Evolutionary conservation across 2,113 vertebrate species (phyloP), one percentile per base, ranked within the genome.

Genomic region (Orthonyx spaldingii): DNA sequence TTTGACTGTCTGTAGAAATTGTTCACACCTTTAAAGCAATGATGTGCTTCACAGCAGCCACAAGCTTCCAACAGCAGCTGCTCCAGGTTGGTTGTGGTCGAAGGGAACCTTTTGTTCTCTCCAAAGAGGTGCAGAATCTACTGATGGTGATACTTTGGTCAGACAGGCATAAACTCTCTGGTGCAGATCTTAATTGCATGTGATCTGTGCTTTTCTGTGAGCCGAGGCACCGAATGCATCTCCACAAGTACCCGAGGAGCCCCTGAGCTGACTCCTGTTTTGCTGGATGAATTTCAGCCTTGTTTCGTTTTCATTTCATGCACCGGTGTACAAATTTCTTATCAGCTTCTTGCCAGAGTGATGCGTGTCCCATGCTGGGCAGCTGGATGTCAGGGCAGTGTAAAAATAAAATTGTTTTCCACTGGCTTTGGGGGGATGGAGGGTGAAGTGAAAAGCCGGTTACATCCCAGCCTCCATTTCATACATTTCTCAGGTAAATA

Each of bases 241-340:
- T 72, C 66, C 21, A 12, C 10, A 1, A 1, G 32, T 41, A 11
- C 56, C 14, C 65, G 68, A 11, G 0, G 0, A 79, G 69, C 49
- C 57, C 70, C 85, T 53, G 74, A 57, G 57, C 39, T 57, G 77
- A 21, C 57, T 96, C 27, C 69, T 42, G 49, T 20, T 94, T 57
- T 65, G 46, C 61, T 69, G 81, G 72, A 60, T 91, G 87, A 49
- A 60, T 94, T 92, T 95, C 84, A 91, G 53, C 59, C 87, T 83
- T 79, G 69, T 92, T 87, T 49, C 65, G 24, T 82, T 94, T 89
- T 72, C 89, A 91, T 94, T 96, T 96, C 89, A 91, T 23, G 84
- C 87, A 69, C 57, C 0, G 2, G 10, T 91, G 84, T 95, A 94
- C 94, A 94, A 91, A 93, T 94, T 96, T 69, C 84, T 50, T 85